phyloP scores from a whole-genome alignment of 1,140 invertebrate genomes.

The Drosophila parvula region DNA sequence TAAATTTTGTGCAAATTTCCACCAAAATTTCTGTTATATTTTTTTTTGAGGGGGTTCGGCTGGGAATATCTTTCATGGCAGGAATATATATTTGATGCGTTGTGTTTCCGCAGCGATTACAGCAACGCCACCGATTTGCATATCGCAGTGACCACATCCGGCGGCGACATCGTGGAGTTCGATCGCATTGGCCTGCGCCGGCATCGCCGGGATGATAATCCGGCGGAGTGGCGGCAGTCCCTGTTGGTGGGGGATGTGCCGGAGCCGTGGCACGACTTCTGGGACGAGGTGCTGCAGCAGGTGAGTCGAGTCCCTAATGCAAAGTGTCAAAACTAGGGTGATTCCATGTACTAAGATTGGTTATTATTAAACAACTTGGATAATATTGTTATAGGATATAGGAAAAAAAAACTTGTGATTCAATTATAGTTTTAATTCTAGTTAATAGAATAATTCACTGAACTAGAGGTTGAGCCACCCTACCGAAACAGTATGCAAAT shows the following conservation, averaged over 20 bases:
- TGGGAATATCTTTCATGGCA: constrained; percentile 31
- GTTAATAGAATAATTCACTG: not conserved
- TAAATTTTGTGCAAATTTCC: constrained; percentile 43
- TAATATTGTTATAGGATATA: not conserved
- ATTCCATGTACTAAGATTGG: not conserved
- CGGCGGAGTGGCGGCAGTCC: constrained; percentile 86
- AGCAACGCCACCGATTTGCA: constrained; percentile 91
- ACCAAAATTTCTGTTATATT: constrained; percentile 2
- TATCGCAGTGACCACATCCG: constrained; percentile 91
- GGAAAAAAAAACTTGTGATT: not conserved
- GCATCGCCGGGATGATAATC: constrained; percentile 84
- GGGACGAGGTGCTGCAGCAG: constrained; percentile 89
- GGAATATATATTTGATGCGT: constrained; percentile 64
- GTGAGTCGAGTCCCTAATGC: constrained; percentile 82
- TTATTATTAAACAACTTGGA: no score
- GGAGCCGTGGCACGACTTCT: constrained; percentile 89
- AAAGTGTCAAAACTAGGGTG: not conserved
- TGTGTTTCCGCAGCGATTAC: constrained; percentile 87
- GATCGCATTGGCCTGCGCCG: constrained; percentile 88
- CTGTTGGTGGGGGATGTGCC: constrained; percentile 88
- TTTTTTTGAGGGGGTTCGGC: not conserved
- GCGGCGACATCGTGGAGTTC: constrained; percentile 90
- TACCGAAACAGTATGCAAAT: constrained; percentile 27
- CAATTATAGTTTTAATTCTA: not conserved
- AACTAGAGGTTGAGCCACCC: not conserved